phyloP scores from a whole-genome alignment of 2,113 vertebrate species.

The Zosterops japonicus region DNA sequence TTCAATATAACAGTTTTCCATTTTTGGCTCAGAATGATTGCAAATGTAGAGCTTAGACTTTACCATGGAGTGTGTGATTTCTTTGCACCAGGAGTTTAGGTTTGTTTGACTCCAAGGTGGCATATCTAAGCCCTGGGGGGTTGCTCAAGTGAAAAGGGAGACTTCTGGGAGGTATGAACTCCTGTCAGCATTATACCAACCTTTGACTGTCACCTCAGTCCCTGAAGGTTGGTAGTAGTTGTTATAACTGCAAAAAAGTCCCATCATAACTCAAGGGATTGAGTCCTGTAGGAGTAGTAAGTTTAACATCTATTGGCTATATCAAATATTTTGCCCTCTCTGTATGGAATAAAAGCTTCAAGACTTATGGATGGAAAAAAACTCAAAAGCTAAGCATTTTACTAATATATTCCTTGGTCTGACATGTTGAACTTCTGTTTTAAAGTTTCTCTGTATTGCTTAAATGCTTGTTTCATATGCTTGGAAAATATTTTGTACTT shows the following conservation, averaged over 20 bases:
- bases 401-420: background rate
- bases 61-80: background rate
- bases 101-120: background rate
- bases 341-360: background rate
- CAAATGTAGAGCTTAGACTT: background rate
- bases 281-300: background rate
- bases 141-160: background rate
- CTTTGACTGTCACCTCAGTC: background rate
- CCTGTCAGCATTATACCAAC: background rate
- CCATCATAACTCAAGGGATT: background rate
- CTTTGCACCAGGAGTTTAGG: background rate
- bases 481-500: background rate
- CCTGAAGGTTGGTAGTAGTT: background rate
- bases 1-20: background rate
- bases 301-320: background rate
- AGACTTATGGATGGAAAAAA: background rate
- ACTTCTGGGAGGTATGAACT: background rate
- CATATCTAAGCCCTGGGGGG: background rate
- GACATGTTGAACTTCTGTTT: background rate
- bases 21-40: background rate
- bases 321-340: background rate
- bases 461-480: background rate
- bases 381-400: background rate
- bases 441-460: background rate
- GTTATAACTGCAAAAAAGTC: background rate